Evolutionary conservation across 2,797 vertebrate species (phyloP), one percentile per base, ranked within the genome.

Genomic region (Chelmon rostratus): DNA sequence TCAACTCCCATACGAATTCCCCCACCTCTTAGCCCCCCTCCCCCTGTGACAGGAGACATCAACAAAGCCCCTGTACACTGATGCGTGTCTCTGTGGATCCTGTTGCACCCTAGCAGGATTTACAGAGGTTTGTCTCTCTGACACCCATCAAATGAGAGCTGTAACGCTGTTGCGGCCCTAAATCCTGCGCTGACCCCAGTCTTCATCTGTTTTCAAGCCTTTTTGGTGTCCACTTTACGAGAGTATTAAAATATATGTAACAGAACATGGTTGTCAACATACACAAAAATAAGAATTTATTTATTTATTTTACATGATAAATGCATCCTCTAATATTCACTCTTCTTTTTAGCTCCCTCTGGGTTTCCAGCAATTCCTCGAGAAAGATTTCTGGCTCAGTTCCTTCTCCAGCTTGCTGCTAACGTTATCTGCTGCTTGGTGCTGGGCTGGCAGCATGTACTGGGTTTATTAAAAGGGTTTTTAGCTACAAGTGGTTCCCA

Each of bases 1-100:
- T 57, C 28, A 0, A 31, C 52, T 71, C 70, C 57, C 76, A 76
- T 78, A 25, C 57, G 78, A 78, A 81, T 87, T 87, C 86, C 66
- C 78, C 50, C 33, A 3, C 57, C 62, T 78, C 25, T 47, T 21
- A 8, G 6, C 8, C 68, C 28, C 37, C 28, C 15, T 2, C 31
- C 6, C 7, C 25, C 25, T 12, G 5, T 35, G 64, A 57, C 37
- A 78, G 54, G 25, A 68, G 28, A 70, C 49, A 49, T 77, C 75
- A 62, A 6, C 37, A 68, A 68, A 78, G 56, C 68, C 61, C 23
- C 10, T 67, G 68, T 18, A 19, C 76, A 58, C 47, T 54, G 72
- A 58, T 61, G 59, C 13, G 19, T 74, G 66, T 70, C 74, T 54
- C 37, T 1, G 1, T 69, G 78, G 19, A 66, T 79, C 76, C 82